Base-by-base conservation (phyloP, 2,888 invertebrate species). In the Drosophila multiciliata region DNA sequence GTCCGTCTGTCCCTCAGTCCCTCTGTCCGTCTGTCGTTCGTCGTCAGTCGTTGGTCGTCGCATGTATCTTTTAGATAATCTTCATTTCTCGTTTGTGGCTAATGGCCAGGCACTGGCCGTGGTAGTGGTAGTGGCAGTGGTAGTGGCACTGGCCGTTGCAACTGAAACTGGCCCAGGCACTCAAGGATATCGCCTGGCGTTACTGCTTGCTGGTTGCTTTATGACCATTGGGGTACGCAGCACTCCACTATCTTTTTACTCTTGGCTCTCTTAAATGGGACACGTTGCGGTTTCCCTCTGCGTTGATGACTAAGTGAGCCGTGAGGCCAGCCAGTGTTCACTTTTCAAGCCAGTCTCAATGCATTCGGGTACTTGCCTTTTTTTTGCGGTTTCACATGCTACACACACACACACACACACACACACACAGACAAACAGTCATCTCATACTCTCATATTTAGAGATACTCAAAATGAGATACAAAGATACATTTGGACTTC, bases 11-110 rank as follows among this genome's bases (percentile, higher is more conserved):
- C 23, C n/a, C n/a, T n/a, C n/a, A n/a, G 70, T 66, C 52, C 29
- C 3, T 23, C 23, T 23, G n/a, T 45, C 23, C 52, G 50, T 20
- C 15, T 2, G 20, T 70, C 72, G 78, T 65, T 29, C 20, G 52
- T 36, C 66, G 61, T 60, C 49, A 48, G 48, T n/a, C 63, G 75
- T 42, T 57, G 63, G 70, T 60, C 75, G 75, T 81, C 80, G 84
- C 82, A 83, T 85, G 87, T 87, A 87, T 87, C 87, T 87, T 87
- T 87, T 81, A 87, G 87, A 87, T 87, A 87, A 87, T 87, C 87
- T 87, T 87, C 87, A 87, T 87, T 87, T 87, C 87, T 87, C 88
- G 87, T 87, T 87, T 87, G 87, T 88, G 78, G 88, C 88, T 87
- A 87, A 87, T 87, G 87, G 87, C 86, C 86, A 87, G 88, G 87